Conservation (phyloP, 2,113 vertebrate species). For the Calyptomena viridis region DNA sequence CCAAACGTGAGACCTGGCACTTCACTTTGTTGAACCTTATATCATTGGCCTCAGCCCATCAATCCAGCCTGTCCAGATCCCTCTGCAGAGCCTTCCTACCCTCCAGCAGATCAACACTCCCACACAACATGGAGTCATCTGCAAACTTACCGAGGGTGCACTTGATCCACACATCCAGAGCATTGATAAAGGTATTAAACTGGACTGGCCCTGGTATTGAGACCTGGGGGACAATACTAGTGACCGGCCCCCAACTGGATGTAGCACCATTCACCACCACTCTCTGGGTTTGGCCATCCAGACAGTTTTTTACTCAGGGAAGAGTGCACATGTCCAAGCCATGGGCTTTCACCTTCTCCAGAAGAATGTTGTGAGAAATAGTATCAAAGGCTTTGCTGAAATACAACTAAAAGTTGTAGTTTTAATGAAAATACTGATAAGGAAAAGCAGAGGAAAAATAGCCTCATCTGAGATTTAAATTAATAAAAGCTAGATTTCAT, state of each 20-base stretch:
- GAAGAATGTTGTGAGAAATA: not conserved
- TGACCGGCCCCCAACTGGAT: accelerated
- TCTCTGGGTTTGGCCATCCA: not conserved
- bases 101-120: not conserved
- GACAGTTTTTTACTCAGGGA: not conserved
- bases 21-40: not conserved
- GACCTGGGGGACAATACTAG: not conserved
- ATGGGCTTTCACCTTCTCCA: not conserved
- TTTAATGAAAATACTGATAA: not conserved
- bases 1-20: not conserved
- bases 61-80: not conserved
- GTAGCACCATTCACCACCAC: not conserved
- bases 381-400: not conserved
- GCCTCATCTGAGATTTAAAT: not conserved
- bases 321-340: not conserved
- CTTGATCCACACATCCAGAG: not conserved
- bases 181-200: not conserved
- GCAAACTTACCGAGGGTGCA: not conserved
- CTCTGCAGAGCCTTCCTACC: not conserved
- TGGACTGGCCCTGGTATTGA: not conserved
- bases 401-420: not conserved
- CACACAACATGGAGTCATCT: not conserved
- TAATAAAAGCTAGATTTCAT: not conserved
- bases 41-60: accelerated
- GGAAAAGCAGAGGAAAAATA: not conserved